Conservation (phyloP, 2,888 invertebrate species). For the Chaitophorus viminalis region DNA sequence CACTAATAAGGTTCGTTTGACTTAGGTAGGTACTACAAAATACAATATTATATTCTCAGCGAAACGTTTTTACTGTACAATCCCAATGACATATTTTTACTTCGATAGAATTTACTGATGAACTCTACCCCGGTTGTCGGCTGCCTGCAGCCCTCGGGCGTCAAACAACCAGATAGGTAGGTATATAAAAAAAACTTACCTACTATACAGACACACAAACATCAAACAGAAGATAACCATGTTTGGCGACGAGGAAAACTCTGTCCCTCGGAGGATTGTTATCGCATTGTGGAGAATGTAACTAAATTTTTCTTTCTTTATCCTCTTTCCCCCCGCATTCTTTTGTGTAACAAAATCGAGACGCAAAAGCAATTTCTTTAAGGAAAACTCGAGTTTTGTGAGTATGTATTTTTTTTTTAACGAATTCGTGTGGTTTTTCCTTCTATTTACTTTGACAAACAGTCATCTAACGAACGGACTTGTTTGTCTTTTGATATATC, state of each 20-base stretch:
- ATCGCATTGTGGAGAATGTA: constrained; percentile 61
- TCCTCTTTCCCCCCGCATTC: constrained; percentile 16
- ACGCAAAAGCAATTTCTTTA: constrained; percentile 60
- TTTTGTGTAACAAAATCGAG: constrained; percentile 60
- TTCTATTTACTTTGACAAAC: constrained; percentile 54
- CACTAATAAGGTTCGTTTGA: too few relatives aligned
- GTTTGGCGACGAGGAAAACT: constrained; percentile 60
- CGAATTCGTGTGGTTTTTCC: constrained; percentile 53
- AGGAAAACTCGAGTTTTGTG: constrained; percentile 48
- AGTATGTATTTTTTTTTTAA: constrained; percentile 44
- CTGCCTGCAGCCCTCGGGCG: constrained; percentile 31
- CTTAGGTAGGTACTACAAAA: too few relatives aligned
- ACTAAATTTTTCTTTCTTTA: constrained; percentile 55
- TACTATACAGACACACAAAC: constrained; percentile 47
- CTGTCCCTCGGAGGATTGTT: constrained; percentile 59
- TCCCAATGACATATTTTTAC: constrained; percentile 18
- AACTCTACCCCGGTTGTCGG: constrained; percentile 24
- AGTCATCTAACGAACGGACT: constrained; percentile 57
- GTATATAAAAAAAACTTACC: constrained; percentile 46
- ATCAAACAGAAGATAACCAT: constrained; percentile 61
- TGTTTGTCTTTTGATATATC: constrained; percentile 59
- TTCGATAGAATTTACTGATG: constrained; percentile 15
- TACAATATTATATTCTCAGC: constrained; percentile 11
- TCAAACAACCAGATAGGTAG: constrained; percentile 17
- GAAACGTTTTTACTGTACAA: constrained; percentile 1